Evolutionary conservation across 2,113 vertebrate species (phyloP).

Genomic region (Riparia riparia): DNA sequence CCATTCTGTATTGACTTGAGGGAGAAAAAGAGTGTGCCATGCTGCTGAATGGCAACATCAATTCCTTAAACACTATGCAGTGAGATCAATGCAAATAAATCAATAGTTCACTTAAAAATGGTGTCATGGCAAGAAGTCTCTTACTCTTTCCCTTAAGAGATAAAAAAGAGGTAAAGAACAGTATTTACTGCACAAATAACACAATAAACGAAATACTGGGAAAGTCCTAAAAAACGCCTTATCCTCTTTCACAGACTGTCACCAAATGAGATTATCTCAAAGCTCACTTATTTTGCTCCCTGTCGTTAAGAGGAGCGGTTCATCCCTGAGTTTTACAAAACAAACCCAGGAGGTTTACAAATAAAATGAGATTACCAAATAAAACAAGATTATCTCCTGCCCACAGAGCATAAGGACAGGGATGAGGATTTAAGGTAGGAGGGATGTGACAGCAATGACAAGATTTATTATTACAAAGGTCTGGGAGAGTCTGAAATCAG

Average conservation of each 20-base stretch:
- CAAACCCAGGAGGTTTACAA: conserved; percentile 28
- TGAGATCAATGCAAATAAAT: conserved; percentile 34
- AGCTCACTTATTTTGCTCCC: not conserved
- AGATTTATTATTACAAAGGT: not conserved
- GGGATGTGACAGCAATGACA: conserved; percentile 3
- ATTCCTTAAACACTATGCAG: conserved; percentile 5
- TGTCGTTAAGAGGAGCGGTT: not conserved
- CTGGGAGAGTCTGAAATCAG: not conserved
- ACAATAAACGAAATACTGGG: not conserved
- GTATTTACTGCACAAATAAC: not conserved
- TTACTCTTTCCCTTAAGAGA: not conserved
- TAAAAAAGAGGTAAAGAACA: not conserved
- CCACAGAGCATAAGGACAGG: not conserved
- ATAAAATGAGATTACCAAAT: conserved; percentile 46
- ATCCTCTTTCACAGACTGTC: not conserved
- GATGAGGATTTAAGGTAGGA: conserved; percentile 10
- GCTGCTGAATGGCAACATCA: not conserved
- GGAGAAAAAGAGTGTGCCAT: not conserved
- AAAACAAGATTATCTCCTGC: conserved; percentile 33
- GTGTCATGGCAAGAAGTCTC: not conserved
- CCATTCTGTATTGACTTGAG: not conserved
- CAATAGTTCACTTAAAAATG: conserved; percentile 13
- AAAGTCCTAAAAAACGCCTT: not conserved
- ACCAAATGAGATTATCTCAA: conserved; percentile 34
- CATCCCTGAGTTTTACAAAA: not conserved